Conservation (phyloP, 23 tunicate species). For the Trididemnum clinides region DNA sequence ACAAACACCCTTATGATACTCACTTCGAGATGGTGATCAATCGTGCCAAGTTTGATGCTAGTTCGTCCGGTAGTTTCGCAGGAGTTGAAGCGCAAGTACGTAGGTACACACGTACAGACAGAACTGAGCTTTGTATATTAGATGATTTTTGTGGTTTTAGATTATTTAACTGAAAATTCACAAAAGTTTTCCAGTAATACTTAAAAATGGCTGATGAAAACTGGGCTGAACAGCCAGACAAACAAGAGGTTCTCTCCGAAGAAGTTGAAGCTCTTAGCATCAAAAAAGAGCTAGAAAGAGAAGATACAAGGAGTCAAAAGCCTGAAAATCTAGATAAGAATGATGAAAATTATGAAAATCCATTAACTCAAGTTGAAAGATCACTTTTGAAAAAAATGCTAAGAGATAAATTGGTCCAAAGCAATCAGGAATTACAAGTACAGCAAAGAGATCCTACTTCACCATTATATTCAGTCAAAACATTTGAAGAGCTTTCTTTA, state of each 20-base stretch:
- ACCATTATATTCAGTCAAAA: constrained; percentile 85
- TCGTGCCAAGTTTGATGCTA: too few relatives aligned
- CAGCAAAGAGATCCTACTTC: constrained; percentile 97
- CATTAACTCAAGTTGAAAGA: constrained; percentile 58
- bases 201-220: constrained; percentile 88
- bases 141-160: too few relatives aligned
- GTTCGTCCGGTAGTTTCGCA: too few relatives aligned
- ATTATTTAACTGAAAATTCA: too few relatives aligned
- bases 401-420: constrained; percentile 85
- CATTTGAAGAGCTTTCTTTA: constrained; percentile 80
- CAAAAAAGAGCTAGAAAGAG: background rate
- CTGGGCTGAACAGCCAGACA: constrained; percentile 85
- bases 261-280: constrained; percentile 24
- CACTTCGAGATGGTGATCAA: too few relatives aligned
- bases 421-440: constrained; percentile 70
- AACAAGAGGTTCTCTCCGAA: constrained; percentile 55
- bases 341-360: constrained; percentile 80
- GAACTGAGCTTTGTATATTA: too few relatives aligned
- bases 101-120: too few relatives aligned
- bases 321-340: background rate
- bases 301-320: background rate
- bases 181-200: too few relatives aligned
- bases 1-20: too few relatives aligned
- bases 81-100: too few relatives aligned
- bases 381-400: constrained; percentile 70